These are phyloP conservation scores for Cancer borealis DNA, from an alignment of 2,888 invertebrate species.

Conservation along the genomic window DNA sequence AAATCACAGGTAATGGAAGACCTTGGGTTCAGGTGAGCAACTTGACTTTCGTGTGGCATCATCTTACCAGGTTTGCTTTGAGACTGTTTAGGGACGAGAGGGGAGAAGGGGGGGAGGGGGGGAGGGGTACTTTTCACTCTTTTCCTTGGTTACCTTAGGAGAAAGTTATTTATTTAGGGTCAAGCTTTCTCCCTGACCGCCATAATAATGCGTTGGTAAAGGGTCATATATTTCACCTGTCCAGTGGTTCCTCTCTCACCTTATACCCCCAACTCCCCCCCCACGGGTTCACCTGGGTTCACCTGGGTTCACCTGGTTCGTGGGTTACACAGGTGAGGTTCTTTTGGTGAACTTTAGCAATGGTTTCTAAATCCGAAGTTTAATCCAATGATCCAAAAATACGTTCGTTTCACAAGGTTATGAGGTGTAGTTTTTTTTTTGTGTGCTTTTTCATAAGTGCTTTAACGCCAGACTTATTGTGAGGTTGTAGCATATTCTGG, in stretches of 20 bases:
- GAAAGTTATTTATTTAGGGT: not conserved
- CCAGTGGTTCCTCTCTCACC: not conserved
- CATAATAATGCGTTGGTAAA: constrained; percentile 1
- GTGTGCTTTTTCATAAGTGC: no score
- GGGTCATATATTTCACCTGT: not conserved
- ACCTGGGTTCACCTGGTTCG: not conserved
- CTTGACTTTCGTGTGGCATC: not conserved
- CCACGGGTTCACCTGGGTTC: not conserved
- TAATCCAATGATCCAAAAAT: not conserved
- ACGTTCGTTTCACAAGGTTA: not conserved
- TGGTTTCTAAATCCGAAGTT: not conserved
- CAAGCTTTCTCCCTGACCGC: not conserved
- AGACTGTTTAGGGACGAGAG: no score
- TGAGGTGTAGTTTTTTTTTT: not conserved
- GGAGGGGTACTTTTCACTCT: not conserved
- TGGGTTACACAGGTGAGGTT: not conserved
- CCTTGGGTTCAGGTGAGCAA: not conserved
- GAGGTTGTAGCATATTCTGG: not conserved
- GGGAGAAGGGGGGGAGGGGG: no score
- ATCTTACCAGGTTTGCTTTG: not conserved
- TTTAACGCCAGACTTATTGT: not conserved
- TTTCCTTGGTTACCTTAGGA: not conserved
- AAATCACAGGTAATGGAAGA: not conserved
- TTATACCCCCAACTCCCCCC: not conserved
- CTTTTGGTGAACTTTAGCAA: not conserved